A percentile compares a stretch with the other conserved stretches of the same genome.
phyloP scores from a whole-genome alignment of 1,140 invertebrate genomes.

The Drosophila malerkotliana region DNA sequence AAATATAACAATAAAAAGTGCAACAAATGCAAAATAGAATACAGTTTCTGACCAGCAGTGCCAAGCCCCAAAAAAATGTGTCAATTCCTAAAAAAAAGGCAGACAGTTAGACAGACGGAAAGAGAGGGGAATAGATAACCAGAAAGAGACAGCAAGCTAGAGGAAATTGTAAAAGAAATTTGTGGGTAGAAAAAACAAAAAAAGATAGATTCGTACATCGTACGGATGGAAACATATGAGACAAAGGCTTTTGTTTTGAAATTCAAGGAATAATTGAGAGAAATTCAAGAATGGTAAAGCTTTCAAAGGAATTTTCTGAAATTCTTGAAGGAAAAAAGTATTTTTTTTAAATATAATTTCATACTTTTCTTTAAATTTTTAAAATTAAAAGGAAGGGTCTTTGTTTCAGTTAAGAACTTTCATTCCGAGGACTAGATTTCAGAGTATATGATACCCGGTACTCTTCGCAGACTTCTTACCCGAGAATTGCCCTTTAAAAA shows the following conservation, averaged over 20 bases:
- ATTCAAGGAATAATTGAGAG: slow-evolving; percentile 13
- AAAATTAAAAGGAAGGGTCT: too few relatives aligned
- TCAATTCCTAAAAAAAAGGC: background rate
- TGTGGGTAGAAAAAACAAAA: background rate
- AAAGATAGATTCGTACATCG: slow-evolving; percentile 36
- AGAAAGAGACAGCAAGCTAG: too few relatives aligned
- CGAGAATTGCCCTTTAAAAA: too few relatives aligned
- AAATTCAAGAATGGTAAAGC: too few relatives aligned
- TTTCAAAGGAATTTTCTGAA: too few relatives aligned
- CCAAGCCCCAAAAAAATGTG: slow-evolving; percentile 21
- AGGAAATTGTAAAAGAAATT: slow-evolving; percentile 26
- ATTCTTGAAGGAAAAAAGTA: too few relatives aligned
- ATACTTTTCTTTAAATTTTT: too few relatives aligned
- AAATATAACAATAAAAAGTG: slow-evolving; percentile 35
- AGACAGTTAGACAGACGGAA: background rate
- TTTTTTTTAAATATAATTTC: too few relatives aligned
- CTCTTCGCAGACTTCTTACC: too few relatives aligned
- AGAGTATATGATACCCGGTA: too few relatives aligned
- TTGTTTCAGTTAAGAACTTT: too few relatives aligned
- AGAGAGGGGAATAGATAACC: background rate
- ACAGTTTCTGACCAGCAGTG: slow-evolving; percentile 18
- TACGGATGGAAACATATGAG: slow-evolving; percentile 29
- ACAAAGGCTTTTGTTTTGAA: slow-evolving; percentile 33
- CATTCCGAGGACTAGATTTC: too few relatives aligned
- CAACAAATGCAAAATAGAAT: slow-evolving; percentile 48